These are phyloP conservation scores for Candidula unifasciata DNA, from an alignment of 2,888 invertebrate genomes.

Conservation along the genomic window DNA sequence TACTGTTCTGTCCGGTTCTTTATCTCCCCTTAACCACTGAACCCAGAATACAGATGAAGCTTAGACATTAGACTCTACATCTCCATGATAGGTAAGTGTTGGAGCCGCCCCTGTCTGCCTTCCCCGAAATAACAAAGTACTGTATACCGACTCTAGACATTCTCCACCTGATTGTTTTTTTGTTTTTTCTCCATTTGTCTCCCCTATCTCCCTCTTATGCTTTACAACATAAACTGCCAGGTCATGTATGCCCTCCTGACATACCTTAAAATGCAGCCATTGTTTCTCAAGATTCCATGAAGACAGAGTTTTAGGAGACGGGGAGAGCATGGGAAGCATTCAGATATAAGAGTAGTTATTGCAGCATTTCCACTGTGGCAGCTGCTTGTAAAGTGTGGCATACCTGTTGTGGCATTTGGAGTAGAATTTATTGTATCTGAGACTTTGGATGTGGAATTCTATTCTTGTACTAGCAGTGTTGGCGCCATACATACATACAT, in stretches of 20 bases:
- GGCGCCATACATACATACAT: no score
- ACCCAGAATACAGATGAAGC: no score
- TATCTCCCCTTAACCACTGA: no score
- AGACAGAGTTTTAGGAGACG: neutral
- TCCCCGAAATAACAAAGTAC: no score
- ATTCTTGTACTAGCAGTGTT: neutral
- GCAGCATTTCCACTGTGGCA: conserved; percentile 12
- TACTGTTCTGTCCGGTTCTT: no score
- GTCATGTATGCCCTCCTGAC: neutral
- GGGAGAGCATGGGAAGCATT: neutral
- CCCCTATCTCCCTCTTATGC: no score
- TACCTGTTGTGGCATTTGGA: conserved; percentile 23
- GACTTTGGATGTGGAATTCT: neutral
- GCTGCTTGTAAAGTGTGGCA: conserved; percentile 3
- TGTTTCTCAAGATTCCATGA: neutral
- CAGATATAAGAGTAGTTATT: neutral
- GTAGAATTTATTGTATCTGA: neutral
- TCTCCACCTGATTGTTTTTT: no score
- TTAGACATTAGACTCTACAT: no score
- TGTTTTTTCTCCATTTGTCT: no score
- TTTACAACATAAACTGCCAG: neutral
- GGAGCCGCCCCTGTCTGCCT: no score
- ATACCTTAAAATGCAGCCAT: neutral
- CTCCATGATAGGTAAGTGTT: no score
- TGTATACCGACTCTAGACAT: no score